These are phyloP conservation scores for Budorcas taxicolor DNA, from an alignment of 2,113 vertebrate genomes.

Conservation along the genomic window DNA sequence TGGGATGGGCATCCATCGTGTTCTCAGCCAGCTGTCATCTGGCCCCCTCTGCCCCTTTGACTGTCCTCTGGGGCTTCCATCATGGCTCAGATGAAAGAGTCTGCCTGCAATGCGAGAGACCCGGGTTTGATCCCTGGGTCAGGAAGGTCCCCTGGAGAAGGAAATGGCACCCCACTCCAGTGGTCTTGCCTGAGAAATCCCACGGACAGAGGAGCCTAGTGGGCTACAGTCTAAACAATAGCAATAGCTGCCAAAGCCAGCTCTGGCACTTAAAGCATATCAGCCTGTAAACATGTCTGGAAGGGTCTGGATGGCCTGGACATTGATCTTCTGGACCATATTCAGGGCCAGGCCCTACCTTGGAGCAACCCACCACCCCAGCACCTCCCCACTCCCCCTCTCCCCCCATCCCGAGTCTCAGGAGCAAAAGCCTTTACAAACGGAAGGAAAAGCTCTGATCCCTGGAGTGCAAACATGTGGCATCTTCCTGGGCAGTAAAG, in stretches of 20 bases:
- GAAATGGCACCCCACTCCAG: neutral
- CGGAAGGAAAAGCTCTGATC: too few relatives aligned
- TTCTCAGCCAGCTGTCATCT: too few relatives aligned
- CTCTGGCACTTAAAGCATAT: neutral
- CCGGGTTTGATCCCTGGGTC: neutral
- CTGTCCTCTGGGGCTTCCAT: neutral
- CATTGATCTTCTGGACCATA: neutral
- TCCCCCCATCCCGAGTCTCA: neutral
- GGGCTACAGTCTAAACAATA: neutral
- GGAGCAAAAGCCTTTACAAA: neutral
- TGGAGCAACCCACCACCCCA: neutral
- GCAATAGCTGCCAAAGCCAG: neutral
- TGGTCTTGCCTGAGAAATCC: neutral
- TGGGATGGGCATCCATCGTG: rapidly evolving
- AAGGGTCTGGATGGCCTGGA: neutral
- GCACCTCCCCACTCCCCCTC: too few relatives aligned
- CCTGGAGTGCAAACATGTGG: rapidly evolving
- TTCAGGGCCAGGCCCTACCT: neutral
- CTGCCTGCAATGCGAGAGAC: neutral
- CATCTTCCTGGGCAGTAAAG: rapidly evolving
- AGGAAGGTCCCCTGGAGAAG: neutral
- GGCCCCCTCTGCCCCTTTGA: neutral
- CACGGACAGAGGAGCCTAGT: neutral
- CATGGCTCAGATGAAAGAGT: neutral
- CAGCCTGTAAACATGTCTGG: neutral